Base-by-base conservation (phyloP, 2,113 vertebrate genomes). In the Oxyura jamaicensis region DNA sequence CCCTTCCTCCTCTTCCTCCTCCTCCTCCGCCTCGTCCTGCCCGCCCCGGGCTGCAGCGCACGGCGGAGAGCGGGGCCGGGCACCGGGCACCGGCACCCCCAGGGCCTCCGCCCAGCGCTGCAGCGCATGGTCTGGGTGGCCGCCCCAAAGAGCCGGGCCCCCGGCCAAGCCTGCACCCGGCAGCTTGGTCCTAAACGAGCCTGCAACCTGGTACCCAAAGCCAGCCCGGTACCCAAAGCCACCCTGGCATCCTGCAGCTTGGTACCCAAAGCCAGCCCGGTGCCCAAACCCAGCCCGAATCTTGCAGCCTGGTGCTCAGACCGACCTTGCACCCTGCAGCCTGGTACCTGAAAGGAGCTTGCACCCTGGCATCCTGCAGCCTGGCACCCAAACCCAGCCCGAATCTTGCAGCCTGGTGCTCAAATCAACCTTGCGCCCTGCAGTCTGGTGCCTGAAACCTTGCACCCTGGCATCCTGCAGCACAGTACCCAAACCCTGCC, bases 381-480 rank as follows among this genome's bases (percentile, higher is more conserved):
- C 15, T 13, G 22, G 25, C 11, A 16, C n/a, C 67, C 31, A 35
- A 25, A 48, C 22, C 44, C 31, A 50, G 5, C 50, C 4, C 8
- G 25, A 29, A 36, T 8, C 74, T 48, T 42, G 42, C 71, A 50
- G 41, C 52, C 52, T 5, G 31, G 35, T 8, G 19, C 55, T 41
- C 6, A 3, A 9, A 29, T 2, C 39, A 1, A 28, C 2, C 48
- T 23, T 48, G 33, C 35, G 7, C 21, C 21, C 25, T 13, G 6
- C 28, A 33, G 25, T 26, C 60, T 11, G 21, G 44, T 19, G 15
- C 44, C 44, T 19, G 18, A 46, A 1, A 28, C 2, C 48, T 23
- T 48, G 33, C 35, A 13, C 21, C 21, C 25, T 13, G 6, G 20
- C 41, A 19, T 36, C 62, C 69, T 46, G 25, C 28, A 33, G 25